Base-by-base conservation (phyloP, 2,888 invertebrate species). In the Agriopis aurantiaria region DNA sequence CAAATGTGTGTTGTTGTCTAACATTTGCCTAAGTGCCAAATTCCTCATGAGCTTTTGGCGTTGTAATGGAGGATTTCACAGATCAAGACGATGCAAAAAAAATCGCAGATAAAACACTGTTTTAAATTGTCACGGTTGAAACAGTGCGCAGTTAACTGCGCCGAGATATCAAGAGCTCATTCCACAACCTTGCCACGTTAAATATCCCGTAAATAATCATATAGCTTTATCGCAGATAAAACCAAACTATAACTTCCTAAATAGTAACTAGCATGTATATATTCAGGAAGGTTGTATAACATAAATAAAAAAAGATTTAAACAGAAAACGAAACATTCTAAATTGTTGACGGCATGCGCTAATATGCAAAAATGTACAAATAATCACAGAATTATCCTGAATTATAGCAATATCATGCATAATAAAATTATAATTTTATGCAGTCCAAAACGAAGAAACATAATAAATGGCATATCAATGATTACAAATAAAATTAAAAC, bases 401-500 rank as follows among this genome's bases (percentile, higher is more conserved):
- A 48, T 58, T 57, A 61, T 48, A 17, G 17, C 48, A 48, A 63
- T 55, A 64, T 40, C 11, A 52, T 55, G 55, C 55, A 62, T 49
- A 53, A 43, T 62, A 62, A 53, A 62, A 33, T 40, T 33, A 45
- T 33, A 12, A 45, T 17, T 53, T 53, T 53, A 62, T 53, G 52
- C 49, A 61, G 56, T 48, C 46, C 46, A 58, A 68, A 58, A 57
- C 12, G 46, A 52, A 53, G 52, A 46, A 52, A 53, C 52, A 45
- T 55, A 62, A 63, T 68, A 52, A 68, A 58, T 57, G 62, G 40
- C 49, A 58, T 58, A 63, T 68, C 57, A 63, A 58, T 63, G 56
- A 63, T 68, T 68, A 53, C 17, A 52, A 55, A 62, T 46, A 63
- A 58, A 51, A 68, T 62, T 17, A 61, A 65, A 69, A 46, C 48